phyloP scores from a whole-genome alignment of 2,113 vertebrate genomes.

The Gadus macrocephalus region DNA sequence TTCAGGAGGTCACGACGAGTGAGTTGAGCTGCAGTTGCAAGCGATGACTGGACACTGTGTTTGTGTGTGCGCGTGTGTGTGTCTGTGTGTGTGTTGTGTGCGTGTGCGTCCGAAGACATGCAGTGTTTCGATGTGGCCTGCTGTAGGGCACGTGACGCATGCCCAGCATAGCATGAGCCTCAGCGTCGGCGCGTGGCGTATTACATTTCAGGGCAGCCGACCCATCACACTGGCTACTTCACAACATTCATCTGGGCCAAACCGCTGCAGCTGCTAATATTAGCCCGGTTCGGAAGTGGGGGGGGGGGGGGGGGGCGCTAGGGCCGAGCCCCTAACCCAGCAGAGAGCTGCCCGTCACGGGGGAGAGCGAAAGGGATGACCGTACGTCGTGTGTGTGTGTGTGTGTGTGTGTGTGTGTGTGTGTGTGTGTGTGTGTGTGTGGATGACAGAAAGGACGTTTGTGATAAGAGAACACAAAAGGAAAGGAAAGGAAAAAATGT shows the following conservation, averaged over 20 bases:
- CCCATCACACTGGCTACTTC: conserved; percentile 52
- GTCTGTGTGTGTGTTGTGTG: neutral
- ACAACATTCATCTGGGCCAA: conserved; percentile 44
- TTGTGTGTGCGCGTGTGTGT: neutral
- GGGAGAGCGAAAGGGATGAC: neutral
- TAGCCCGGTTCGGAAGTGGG: conserved; percentile 45
- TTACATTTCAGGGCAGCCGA: conserved; percentile 45
- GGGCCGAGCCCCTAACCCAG: conserved; percentile 9
- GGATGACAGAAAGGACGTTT: conserved; percentile 16
- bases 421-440: neutral
- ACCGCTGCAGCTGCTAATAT: conserved; percentile 37
- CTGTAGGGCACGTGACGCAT: conserved; percentile 39
- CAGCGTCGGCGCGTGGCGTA: conserved; percentile 29
- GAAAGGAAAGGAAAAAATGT: conserved; percentile 42
- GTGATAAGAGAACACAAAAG: conserved; percentile 17
- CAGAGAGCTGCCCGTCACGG: conserved; percentile 40
- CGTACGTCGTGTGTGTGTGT: neutral
- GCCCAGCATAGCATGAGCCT: conserved; percentile 21
- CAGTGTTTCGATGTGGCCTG: conserved; percentile 25
- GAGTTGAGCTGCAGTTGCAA: no score
- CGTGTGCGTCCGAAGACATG: conserved; percentile 8
- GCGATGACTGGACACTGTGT: neutral
- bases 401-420: no score
- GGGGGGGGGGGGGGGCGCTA: conserved; percentile 38
- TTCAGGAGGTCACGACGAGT: no score